A percentile compares a stretch with the other conserved stretches of the same genome.
Evolutionary conservation across 37 sponge, comb jelly and placozoan species (phyloP).

Genomic region (Oopsacas minuta): DNA sequence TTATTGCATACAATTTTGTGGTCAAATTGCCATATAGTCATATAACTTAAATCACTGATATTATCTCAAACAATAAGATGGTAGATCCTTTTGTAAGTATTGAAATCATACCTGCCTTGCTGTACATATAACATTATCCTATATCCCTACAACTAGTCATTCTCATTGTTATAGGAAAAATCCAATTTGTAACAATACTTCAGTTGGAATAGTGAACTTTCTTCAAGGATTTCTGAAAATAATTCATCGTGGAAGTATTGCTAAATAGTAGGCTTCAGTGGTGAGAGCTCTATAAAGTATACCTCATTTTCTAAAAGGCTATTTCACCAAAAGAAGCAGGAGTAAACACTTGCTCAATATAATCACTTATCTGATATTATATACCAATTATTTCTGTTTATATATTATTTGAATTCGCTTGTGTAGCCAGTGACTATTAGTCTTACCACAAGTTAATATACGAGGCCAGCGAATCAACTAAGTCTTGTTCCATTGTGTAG

Average conservation of each 20-base stretch:
- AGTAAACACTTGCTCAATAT: background rate
- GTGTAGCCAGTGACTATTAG: background rate
- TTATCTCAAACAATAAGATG: too few relatives aligned
- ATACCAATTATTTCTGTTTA: background rate
- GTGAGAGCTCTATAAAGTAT: background rate
- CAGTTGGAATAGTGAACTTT: background rate
- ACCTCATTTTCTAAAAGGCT: background rate
- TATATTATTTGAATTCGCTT: background rate
- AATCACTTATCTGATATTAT: background rate
- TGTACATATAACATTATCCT: too few relatives aligned
- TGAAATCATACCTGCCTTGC: too few relatives aligned
- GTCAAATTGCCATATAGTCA: too few relatives aligned
- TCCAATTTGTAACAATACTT: too few relatives aligned
- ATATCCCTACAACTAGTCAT: too few relatives aligned
- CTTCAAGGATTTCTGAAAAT: background rate
- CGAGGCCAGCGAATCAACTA: background rate
- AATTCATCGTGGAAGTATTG: background rate
- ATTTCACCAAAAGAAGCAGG: background rate
- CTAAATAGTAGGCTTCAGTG: background rate
- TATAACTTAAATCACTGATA: too few relatives aligned
- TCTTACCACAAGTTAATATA: background rate
- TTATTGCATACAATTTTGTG: too few relatives aligned
- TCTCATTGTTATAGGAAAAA: too few relatives aligned
- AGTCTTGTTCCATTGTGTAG: background rate
- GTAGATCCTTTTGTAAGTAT: too few relatives aligned